Percentiles rank a stretch among this genome's conserved stretches.
These are phyloP conservation scores for Ctenopoma multispine DNA, from an alignment of 2,797 vertebrate genomes.

Conservation along the genomic window DNA sequence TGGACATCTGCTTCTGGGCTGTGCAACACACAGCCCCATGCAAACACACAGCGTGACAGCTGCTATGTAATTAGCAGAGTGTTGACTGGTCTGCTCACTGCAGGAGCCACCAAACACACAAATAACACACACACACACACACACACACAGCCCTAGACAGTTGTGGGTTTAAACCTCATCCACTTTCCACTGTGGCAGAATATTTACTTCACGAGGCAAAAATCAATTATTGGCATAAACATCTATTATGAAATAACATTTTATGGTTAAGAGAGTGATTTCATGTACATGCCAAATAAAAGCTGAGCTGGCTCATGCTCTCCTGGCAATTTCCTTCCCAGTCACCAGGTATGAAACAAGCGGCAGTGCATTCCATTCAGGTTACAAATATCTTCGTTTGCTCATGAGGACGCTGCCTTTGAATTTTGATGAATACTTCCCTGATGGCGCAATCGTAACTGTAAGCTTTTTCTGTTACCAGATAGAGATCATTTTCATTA, in stretches of 20 bases:
- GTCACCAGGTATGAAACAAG: slow-evolving; percentile 22
- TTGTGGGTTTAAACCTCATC: slow-evolving; percentile 14
- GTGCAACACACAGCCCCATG: slow-evolving; percentile 73
- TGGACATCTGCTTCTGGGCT: slow-evolving; percentile 88
- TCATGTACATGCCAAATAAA: slow-evolving; percentile 4
- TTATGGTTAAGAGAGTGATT: slow-evolving; percentile 3
- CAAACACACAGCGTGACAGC: slow-evolving; percentile 76
- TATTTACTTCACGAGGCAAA: slow-evolving; percentile 24
- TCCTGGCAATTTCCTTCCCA: neutral
- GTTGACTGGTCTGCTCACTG: slow-evolving; percentile 77
- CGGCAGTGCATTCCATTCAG: slow-evolving; percentile 36
- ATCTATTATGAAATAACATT: neutral
- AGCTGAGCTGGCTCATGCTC: neutral
- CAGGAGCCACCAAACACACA: slow-evolving; percentile 61
- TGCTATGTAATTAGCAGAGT: slow-evolving; percentile 83
- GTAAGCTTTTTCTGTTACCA: neutral
- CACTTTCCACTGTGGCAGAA: slow-evolving; percentile 11
- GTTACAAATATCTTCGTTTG: slow-evolving; percentile 23
- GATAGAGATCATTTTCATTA: slow-evolving; percentile 11
- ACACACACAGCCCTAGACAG: slow-evolving; percentile 20
- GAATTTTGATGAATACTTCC: slow-evolving; percentile 21
- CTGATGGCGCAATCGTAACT: neutral
- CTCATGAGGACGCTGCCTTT: neutral
- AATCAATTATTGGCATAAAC: neutral
- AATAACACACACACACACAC: slow-evolving; percentile 23